Base-by-base conservation (phyloP, 1,140 invertebrate species). In the Maniola jurtina region DNA sequence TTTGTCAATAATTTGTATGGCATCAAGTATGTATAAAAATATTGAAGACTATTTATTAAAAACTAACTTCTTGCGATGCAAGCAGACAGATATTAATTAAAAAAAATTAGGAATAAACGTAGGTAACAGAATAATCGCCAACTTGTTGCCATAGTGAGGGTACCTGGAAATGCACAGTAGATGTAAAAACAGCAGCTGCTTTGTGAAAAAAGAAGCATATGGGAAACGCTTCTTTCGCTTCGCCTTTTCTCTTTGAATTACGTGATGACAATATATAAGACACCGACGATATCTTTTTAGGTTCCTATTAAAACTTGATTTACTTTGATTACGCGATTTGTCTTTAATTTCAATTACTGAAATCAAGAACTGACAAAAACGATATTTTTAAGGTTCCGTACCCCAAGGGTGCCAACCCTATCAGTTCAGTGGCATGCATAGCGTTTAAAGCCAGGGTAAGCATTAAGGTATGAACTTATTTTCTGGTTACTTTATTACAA, bases 81-180 rank as follows among this genome's bases (percentile, higher is more conserved):
- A 1, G 6, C 10, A 11, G 2, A 38, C 11, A 47, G 6, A 47
- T 47, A 6, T 6, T 6, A 4, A 47, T 9, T 2, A 9, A 25
- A 25, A 11, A 16, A 33, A 52, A 33, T 52, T 3, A 52, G 6
- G 0, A 47, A 56, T 11, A 57, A 54, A 54, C 14, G n/a, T 14
- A 50, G 8, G 62, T 57, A 52, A 9, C n/a, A 42, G 68, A 45
- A 60, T 47, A 14, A 55, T 47, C 35, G 3, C 69, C 75, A 68
- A 78, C 81, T 81, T 82, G 80, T 76, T 85, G 73, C 79, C 81
- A 83, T 74, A 75, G 75, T 34, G 70, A 78, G 80, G 83, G 80
- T 89, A 89, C 85, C 87, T 89, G 87, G 73, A 89, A 87, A 85
- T 75, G 80, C 77, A 88, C 73, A 79, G 85, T 80, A 81, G 86